Base-by-base conservation (phyloP, 2,888 invertebrate genomes). In the Agonopterix arenella region DNA sequence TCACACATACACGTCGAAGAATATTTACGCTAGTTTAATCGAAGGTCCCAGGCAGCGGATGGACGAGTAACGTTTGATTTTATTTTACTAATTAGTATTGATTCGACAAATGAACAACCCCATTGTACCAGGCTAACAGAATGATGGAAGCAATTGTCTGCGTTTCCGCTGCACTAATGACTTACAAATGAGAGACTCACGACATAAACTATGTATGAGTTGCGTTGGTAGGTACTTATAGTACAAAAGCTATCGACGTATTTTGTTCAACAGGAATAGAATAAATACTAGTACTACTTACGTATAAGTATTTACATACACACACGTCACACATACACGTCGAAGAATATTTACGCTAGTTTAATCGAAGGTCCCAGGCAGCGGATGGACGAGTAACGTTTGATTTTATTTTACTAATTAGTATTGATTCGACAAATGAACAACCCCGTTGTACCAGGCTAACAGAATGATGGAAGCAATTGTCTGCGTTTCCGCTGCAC, bases 391-490 rank as follows among this genome's bases (percentile, higher is more conserved):
- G 51, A 54, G 58, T 58, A 58, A 55, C 55, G 63, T 68, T 68
- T 66, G 70, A 66, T 71, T 71, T 67, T 28, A 28, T 28, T 28
- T 68, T 66, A 68, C 66, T 74, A 69, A 70, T 75, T 73, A 73
- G 70, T 75, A 76, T 73, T 71, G 73, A 76, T 76, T 76, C 70
- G 66, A 55, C 66, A 70, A 73, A 67, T 66, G 73, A 68, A 48
- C 70, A 70, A 66, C 70, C 72, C 68, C 63, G 61, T 62, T 61
- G 55, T 46, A 46, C 48, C 45, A 49, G 47, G 60, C 58, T 53
- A 56, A 56, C 60, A 59, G 59, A 66, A 57, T 58, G 62, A 58
- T 54, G 57, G 54, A 50, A 51, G 53, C 70, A 73, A 73, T 75
- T 75, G 73, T 55, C 53, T 59, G 56, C 58, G 58, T 62, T 67